These are phyloP conservation scores for Neodiprion virginianus DNA, from an alignment of 1,140 invertebrate species.

Conservation along the genomic window DNA sequence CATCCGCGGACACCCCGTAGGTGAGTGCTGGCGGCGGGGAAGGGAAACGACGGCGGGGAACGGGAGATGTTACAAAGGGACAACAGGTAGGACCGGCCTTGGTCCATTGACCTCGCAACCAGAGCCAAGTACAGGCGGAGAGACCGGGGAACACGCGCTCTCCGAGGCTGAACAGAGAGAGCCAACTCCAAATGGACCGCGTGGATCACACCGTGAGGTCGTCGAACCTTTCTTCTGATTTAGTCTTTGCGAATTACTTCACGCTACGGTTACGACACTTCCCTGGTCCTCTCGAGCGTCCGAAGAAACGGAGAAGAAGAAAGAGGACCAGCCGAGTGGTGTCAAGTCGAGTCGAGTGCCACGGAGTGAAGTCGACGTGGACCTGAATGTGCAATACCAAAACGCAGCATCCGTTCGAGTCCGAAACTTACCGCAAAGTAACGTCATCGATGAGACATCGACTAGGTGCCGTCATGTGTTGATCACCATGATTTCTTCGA, in stretches of 20 bases:
- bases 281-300: neutral
- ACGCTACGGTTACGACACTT: slow-evolving; percentile 12
- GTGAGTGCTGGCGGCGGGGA: neutral
- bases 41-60: neutral
- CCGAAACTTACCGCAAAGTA: neutral
- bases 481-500: too few species aligned
- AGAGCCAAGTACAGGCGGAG: slow-evolving; percentile 24
- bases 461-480: too few species aligned
- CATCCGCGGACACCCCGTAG: neutral
- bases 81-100: slow-evolving; percentile 47
- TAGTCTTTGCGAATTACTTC: slow-evolving; percentile 25
- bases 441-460: too few species aligned
- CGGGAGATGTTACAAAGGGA: neutral
- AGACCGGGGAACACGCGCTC: slow-evolving; percentile 25
- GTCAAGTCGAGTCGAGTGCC: too few species aligned
- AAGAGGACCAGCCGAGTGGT: neutral
- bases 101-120: slow-evolving; percentile 48
- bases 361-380: neutral
- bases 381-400: neutral
- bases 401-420: slow-evolving; percentile 1
- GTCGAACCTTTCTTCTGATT: slow-evolving; percentile 19
- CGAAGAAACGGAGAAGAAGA: neutral
- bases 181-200: slow-evolving; percentile 17
- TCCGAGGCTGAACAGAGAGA: slow-evolving; percentile 14
- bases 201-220: slow-evolving; percentile 13